These are phyloP conservation scores for Meteorus cinctellus DNA, from an alignment of 2,888 invertebrate genomes.

Conservation along the genomic window DNA sequence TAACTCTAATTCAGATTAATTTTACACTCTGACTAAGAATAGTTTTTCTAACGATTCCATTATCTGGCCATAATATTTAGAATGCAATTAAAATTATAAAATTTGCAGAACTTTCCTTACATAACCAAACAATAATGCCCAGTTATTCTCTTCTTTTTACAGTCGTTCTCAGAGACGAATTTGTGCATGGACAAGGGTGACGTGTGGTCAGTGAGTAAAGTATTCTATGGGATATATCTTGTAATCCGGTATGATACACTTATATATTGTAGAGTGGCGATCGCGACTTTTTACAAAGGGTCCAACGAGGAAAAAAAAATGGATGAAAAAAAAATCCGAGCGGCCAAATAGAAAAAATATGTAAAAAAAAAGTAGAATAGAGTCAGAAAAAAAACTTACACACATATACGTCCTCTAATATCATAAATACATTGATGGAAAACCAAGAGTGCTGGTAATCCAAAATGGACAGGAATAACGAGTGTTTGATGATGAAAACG, in stretches of 20 bases:
- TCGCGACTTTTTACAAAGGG: slow-evolving; percentile 55
- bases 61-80: too few species aligned
- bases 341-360: slow-evolving; percentile 27
- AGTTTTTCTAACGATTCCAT: too few species aligned
- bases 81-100: too few species aligned
- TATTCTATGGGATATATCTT: slow-evolving; percentile 61
- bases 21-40: too few species aligned
- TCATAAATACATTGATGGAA: background rate
- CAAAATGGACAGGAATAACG: slow-evolving; percentile 70
- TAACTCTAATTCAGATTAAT: too few species aligned
- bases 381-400: slow-evolving; percentile 48
- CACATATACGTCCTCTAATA: background rate
- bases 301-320: slow-evolving; percentile 11
- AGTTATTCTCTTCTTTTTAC: slow-evolving; percentile 44
- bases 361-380: slow-evolving; percentile 47
- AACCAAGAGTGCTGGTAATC: slow-evolving; percentile 64
- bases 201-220: slow-evolving; percentile 64
- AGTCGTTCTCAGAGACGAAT: slow-evolving; percentile 31
- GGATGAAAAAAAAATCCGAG: slow-evolving; percentile 40
- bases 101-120: too few species aligned
- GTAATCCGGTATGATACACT: slow-evolving; percentile 70
- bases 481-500: slow-evolving; percentile 68
- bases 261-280: slow-evolving; percentile 56
- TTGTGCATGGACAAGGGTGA: slow-evolving; percentile 40
- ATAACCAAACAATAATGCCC: slow-evolving; percentile 25